A percentile compares a stretch with the other conserved stretches of the same genome.
Evolutionary conservation across 2,888 invertebrate genomes (phyloP).

Genomic region (Coenonympha arcania): DNA sequence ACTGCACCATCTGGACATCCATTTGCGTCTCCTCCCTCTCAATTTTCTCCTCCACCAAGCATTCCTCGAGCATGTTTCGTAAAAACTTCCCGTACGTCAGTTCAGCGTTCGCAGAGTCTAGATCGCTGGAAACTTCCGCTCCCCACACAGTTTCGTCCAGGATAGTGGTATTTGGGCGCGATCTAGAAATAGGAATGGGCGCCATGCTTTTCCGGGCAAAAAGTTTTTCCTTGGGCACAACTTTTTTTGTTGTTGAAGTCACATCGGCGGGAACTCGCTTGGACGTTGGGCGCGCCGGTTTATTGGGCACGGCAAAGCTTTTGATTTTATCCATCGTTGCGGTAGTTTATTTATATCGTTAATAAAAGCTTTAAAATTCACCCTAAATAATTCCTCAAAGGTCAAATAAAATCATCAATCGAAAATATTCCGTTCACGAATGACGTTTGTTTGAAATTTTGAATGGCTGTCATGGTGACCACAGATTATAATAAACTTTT

Average conservation of each 20-base stretch:
- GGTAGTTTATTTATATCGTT: too few species aligned
- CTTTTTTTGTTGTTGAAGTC: slow-evolving; percentile 35
- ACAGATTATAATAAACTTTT: too few species aligned
- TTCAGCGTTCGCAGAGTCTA: slow-evolving; percentile 45
- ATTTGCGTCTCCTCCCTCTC: slow-evolving; percentile 53
- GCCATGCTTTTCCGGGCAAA: slow-evolving; percentile 3
- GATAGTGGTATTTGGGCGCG: slow-evolving; percentile 35
- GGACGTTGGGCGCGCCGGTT: slow-evolving; percentile 35
- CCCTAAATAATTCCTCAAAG: too few species aligned
- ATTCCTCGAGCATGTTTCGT: slow-evolving; percentile 54
- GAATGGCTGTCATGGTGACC: slow-evolving; percentile 54
- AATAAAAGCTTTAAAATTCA: neutral
- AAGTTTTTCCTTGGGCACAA: neutral
- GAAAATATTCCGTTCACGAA: slow-evolving; percentile 10
- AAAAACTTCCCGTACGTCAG: slow-evolving; percentile 56
- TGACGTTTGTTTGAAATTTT: slow-evolving; percentile 46
- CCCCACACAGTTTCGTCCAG: slow-evolving; percentile 39
- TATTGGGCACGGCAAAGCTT: slow-evolving; percentile 36
- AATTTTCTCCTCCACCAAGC: slow-evolving; percentile 58
- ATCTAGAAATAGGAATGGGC: neutral
- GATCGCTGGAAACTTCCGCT: slow-evolving; percentile 38
- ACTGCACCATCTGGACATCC: slow-evolving; percentile 60
- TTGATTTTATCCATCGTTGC: slow-evolving; percentile 47
- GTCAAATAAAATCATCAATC: neutral
- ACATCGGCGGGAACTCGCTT: slow-evolving; percentile 40